Evolutionary conservation across 2,888 invertebrate genomes (phyloP), one percentile per base, ranked within the genome.

Genomic region (Liopterus haemorrhoidalis): DNA sequence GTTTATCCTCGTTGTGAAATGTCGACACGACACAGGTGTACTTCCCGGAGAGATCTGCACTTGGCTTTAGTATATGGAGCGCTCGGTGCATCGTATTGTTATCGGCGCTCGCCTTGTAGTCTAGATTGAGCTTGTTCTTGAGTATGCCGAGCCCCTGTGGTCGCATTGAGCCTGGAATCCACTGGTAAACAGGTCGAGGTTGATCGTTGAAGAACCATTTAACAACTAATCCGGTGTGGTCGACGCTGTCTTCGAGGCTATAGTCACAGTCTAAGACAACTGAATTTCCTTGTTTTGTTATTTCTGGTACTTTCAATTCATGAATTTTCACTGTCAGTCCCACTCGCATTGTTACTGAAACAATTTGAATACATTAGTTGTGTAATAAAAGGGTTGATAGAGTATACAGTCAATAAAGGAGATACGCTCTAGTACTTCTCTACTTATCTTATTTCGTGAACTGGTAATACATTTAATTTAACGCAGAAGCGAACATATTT

Each of bases 11-110:
- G 48, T 75, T 74, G 55, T 73, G 69, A 54, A 80, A 76, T 2
- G 82, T 81, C 18, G 81, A 80, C 15, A 83, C 80, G 14, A 74
- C 74, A 58, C 84, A 84, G 19, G 76, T 78, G 63, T 83, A 84
- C 57, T 80, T 77, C 5, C 83, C 83, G 25, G 78, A 76, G 50
- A 83, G 70, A 42, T 81, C 79, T 15, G 79, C 79, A 16, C 76
- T 77, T n/a, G 79, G 78, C 42, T 73, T 74, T 48, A 78, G 58
- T 58, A 84, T 79, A 58, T 79, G 78, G 57, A 81, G 71, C 6
- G 82, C 81, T 53, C 80, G 69, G 54, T 79, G 77, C 45, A 71
- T 69, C 55, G 75, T 75, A 50, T 76, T 65, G 18, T 72, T 74
- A 44, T 79, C 75, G 38, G 72, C 57, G 42, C 62, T 61, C 9